These are phyloP conservation scores for Onychostruthus taczanowskii DNA, from an alignment of 2,113 vertebrate genomes.

Conservation along the genomic window DNA sequence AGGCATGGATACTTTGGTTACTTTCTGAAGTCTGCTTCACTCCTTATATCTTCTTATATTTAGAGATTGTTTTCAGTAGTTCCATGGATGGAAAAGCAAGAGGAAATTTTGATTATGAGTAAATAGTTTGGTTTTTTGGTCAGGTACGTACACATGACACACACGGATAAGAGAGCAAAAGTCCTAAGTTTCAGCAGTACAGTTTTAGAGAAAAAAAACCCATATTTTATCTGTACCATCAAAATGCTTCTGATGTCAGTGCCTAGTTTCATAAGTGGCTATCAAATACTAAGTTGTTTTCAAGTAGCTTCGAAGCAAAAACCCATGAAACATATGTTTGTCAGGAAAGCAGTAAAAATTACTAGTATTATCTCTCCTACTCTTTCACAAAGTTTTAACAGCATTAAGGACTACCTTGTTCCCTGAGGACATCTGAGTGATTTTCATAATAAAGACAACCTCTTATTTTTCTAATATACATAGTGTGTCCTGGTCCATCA, in stretches of 20 bases:
- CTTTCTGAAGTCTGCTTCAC: not conserved
- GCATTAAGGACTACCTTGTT: not conserved
- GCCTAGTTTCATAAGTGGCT: not conserved
- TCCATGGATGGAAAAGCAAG: not conserved
- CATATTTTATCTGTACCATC: not conserved
- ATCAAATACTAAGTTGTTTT: not conserved
- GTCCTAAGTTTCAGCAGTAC: not conserved
- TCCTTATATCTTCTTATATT: not conserved
- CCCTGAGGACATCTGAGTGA: not conserved
- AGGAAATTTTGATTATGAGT: not conserved
- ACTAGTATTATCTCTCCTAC: not conserved
- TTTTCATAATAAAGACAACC: not conserved
- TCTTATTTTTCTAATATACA: not conserved
- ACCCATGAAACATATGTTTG: not conserved
- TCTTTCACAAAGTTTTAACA: not conserved
- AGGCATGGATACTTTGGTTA: not conserved
- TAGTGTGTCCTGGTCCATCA: not conserved
- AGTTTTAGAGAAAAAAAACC: not conserved
- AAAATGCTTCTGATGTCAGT: not conserved
- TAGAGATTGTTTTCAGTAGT: not conserved
- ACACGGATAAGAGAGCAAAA: not conserved
- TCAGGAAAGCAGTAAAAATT: not conserved
- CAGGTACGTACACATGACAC: not conserved
- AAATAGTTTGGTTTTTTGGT: not conserved
- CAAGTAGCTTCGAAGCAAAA: not conserved